These are phyloP conservation scores for Dissostichus mawsoni DNA, from an alignment of 2,113 vertebrate genomes.

Conservation along the genomic window DNA sequence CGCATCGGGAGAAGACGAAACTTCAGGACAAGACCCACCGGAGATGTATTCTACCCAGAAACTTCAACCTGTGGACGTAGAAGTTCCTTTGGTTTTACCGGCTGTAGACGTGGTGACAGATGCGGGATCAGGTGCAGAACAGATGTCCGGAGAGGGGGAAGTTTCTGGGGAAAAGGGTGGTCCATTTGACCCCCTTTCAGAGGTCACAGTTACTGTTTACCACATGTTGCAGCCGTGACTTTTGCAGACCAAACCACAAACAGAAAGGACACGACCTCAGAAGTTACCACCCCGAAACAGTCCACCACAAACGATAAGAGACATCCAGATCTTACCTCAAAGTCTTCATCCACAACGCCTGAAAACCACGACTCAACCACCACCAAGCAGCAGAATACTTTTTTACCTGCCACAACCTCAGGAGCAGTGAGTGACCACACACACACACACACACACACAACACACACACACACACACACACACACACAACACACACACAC, in stretches of 20 bases:
- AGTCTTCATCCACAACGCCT: background rate
- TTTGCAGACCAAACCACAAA: constrained; percentile 9
- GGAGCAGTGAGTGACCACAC: too few relatives aligned
- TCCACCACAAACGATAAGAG: constrained; percentile 1
- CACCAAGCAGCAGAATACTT: too few relatives aligned
- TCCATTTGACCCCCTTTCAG: background rate
- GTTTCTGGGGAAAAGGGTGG: constrained; percentile 12
- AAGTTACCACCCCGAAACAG: background rate
- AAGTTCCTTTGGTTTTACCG: background rate
- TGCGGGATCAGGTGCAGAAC: constrained; percentile 45
- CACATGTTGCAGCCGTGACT: constrained; percentile 35
- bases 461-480: too few relatives aligned
- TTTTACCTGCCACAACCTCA: too few relatives aligned
- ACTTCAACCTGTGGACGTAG: too few relatives aligned
- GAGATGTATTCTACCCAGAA: too few relatives aligned
- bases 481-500: too few relatives aligned
- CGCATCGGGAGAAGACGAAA: constrained; percentile 70
- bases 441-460: too few relatives aligned
- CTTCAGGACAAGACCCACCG: constrained; percentile 65
- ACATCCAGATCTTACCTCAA: background rate
- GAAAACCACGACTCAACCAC: too few relatives aligned
- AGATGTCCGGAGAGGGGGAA: constrained; percentile 32
- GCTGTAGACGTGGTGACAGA: background rate
- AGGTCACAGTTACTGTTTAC: constrained; percentile 21
- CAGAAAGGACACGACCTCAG: background rate